A percentile compares a stretch with the other conserved stretches of the same genome.
Conservation (phyloP, 2,888 invertebrate species). For the Drosophila seclusa region DNA sequence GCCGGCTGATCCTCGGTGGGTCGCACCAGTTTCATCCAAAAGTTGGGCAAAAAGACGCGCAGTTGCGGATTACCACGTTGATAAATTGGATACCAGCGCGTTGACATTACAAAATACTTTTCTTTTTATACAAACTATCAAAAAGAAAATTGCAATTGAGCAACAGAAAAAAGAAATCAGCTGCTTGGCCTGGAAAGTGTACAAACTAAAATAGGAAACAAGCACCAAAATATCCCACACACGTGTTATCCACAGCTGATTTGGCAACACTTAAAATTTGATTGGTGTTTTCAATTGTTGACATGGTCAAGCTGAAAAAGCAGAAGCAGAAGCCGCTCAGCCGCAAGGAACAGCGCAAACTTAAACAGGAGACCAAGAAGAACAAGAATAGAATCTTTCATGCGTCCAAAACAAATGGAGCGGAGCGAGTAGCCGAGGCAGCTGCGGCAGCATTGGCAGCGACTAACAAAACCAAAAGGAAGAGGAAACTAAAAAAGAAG, state of each 20-base stretch:
- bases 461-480: slow-evolving; percentile 30
- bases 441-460: slow-evolving; percentile 48
- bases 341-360: slow-evolving; percentile 90
- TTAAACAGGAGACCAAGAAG: slow-evolving; percentile 90
- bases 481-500: slow-evolving; percentile 34
- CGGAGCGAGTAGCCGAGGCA: slow-evolving; percentile 65
- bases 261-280: slow-evolving; percentile 42
- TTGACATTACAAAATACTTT: slow-evolving; percentile 75
- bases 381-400: slow-evolving; percentile 83
- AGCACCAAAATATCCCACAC: slow-evolving; percentile 52
- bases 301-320: slow-evolving; percentile 68
- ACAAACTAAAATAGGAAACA: slow-evolving; percentile 10
- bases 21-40: slow-evolving; percentile 97
- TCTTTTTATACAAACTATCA: slow-evolving; percentile 26
- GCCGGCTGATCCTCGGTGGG: slow-evolving; percentile 89
- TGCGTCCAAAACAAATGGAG: slow-evolving; percentile 76
- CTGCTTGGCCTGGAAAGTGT: slow-evolving; percentile 34
- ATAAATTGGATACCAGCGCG: slow-evolving; percentile 93
- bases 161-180: slow-evolving; percentile 16
- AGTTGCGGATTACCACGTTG: slow-evolving; percentile 97
- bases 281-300: slow-evolving; percentile 22
- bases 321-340: slow-evolving; percentile 81
- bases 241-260: slow-evolving; percentile 55
- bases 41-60: slow-evolving; percentile 96
- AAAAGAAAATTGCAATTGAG: slow-evolving; percentile 11